These are phyloP conservation scores for Alethe castanea DNA, from an alignment of 2,113 vertebrate species.

Conservation along the genomic window DNA sequence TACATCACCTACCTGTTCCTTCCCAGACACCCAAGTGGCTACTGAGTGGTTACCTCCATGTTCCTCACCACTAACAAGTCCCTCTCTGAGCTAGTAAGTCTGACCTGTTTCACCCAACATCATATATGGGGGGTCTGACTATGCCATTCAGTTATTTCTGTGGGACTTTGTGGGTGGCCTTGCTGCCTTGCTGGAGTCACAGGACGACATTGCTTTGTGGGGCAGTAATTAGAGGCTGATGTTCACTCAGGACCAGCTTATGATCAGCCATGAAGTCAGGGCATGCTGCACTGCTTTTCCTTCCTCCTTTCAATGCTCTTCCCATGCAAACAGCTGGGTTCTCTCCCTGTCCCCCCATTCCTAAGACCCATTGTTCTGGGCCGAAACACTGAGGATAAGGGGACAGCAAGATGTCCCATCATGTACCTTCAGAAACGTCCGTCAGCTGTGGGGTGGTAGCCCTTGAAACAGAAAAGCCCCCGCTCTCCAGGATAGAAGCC, in stretches of 20 bases:
- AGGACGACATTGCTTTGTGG: not conserved
- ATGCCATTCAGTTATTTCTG: not conserved
- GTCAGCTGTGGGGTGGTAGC: constrained; percentile 95
- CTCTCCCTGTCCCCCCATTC: not conserved
- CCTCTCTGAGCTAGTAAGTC: not conserved
- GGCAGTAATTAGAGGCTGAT: not conserved
- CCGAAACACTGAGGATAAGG: not conserved
- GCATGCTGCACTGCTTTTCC: not conserved
- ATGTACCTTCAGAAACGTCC: constrained; percentile 90
- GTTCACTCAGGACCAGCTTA: not conserved
- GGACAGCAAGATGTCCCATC: not conserved
- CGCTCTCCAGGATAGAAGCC: constrained; percentile 95
- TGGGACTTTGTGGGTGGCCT: not conserved
- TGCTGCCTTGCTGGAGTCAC: not conserved
- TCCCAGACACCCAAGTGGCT: not conserved
- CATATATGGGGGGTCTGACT: not conserved
- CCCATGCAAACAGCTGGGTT: not conserved
- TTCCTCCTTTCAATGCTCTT: not conserved
- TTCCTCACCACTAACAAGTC: not conserved
- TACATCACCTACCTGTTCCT: not conserved
- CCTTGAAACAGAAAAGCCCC: constrained; percentile 95
- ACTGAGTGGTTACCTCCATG: not conserved
- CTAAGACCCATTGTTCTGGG: not conserved
- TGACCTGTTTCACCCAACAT: not conserved
- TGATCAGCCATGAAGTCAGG: not conserved